Evolutionary conservation across 2,113 vertebrate genomes (phyloP).

Genomic region (Cyanistes caeruleus): DNA sequence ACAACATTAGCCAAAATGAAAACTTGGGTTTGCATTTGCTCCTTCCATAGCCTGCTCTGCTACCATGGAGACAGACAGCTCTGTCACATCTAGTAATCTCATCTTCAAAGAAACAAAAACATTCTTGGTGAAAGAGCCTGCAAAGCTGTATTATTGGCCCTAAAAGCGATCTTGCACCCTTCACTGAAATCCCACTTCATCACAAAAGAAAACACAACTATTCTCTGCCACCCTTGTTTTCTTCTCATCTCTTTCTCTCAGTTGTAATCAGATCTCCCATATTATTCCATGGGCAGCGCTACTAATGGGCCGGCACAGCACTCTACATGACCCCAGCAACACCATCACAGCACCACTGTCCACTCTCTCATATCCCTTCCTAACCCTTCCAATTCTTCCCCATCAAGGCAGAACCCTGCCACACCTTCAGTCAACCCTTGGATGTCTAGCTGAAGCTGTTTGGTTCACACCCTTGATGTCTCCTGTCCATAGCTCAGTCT

Average conservation of each 20-base stretch:
- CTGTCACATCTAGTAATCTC: constrained; percentile 41
- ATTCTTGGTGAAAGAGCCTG: constrained; percentile 28
- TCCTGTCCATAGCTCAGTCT: not conserved
- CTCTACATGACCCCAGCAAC: not conserved
- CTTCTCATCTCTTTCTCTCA: not conserved
- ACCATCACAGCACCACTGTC: not conserved
- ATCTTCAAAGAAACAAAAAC: constrained; percentile 59
- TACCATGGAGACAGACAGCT: constrained; percentile 57
- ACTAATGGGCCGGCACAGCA: not conserved
- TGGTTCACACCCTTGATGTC: not conserved
- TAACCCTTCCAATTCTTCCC: not conserved
- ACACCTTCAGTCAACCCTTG: not conserved
- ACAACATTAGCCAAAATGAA: not conserved
- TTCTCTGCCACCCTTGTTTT: not conserved
- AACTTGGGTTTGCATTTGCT: constrained; percentile 14
- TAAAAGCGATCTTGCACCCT: not conserved
- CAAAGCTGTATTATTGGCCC: not conserved
- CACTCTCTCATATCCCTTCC: not conserved
- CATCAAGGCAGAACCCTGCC: not conserved
- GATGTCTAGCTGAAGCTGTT: not conserved
- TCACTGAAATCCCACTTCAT: not conserved
- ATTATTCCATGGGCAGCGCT: not conserved
- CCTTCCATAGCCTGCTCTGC: not conserved
- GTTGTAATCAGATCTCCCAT: not conserved
- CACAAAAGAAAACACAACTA: not conserved